phyloP scores from a whole-genome alignment of 2,888 invertebrate species.

The Conus canariensis region DNA sequence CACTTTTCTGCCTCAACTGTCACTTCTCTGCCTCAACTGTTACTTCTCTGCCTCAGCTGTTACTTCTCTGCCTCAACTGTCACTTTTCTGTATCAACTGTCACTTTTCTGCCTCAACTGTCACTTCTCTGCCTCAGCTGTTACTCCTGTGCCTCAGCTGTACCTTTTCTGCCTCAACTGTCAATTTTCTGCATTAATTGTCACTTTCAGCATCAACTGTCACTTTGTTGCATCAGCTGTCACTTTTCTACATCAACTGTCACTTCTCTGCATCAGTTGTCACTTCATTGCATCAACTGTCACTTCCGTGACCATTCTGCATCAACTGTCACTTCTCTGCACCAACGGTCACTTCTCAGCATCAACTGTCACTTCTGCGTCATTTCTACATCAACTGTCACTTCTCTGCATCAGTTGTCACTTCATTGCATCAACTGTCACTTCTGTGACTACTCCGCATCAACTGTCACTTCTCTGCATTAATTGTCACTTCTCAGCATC shows the following conservation, averaged over 20 bases:
- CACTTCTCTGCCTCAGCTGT: background rate
- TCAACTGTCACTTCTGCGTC: background rate
- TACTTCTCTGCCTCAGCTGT: background rate
- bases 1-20: background rate
- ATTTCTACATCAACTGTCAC: too few species aligned
- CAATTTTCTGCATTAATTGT: too few species aligned
- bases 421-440: too few species aligned
- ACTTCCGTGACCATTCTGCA: too few species aligned
- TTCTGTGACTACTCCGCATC: too few species aligned
- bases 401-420: too few species aligned
- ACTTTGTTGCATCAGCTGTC: too few species aligned
- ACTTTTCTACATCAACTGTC: too few species aligned
- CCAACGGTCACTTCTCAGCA: background rate
- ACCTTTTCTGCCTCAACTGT: too few species aligned
- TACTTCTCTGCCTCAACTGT: background rate
- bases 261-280: too few species aligned
- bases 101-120: background rate
- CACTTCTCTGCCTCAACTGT: background rate
- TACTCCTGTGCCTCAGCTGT: background rate
- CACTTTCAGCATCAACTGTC: background rate
- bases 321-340: background rate
- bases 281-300: too few species aligned
- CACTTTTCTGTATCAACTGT: background rate
- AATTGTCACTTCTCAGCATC: background rate
- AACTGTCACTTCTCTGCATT: background rate